Evolutionary conservation across 2,888 invertebrate species (phyloP), one percentile per base, ranked within the genome.

Genomic region (Apocheima hispidaria): DNA sequence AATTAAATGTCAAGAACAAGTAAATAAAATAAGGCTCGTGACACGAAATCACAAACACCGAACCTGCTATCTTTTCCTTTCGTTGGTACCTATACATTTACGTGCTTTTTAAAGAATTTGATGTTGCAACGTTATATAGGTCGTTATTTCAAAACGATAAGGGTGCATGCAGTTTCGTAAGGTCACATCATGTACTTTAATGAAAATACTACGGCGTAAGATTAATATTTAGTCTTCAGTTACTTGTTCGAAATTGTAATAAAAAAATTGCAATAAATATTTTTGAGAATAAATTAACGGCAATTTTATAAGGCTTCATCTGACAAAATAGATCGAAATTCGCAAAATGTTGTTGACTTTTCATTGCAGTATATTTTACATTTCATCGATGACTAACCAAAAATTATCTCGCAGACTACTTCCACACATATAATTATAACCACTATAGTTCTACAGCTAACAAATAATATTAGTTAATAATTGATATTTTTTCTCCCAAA

Each of bases 161-260:
- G 7, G 16, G 18, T 40, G 51, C 40, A 40, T 40, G 40, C 23
- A n/a, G n/a, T 51, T 51, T 40, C 51, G 16, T 28, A 28, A 40
- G 6, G 5, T 38, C 38, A 38, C 38, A 16, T 38, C 36, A 23
- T 26, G 14, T 51, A 28, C 20, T 14, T 35, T 30, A 14, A n/a
- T 21, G 21, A 26, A 20, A 36, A 50, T 16, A 50, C 10, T n/a
- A 51, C 51, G n/a, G 51, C 51, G 40, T 51, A 40, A 40, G 51
- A 51, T 38, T 16, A n/a, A 35, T 14, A 49, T 14, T 35, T 10
- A 14, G 18, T 20, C 2, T 1, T 50, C 26, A n/a, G n/a, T n/a
- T n/a, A n/a, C n/a, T n/a, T n/a, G n/a, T n/a, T n/a, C n/a, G n/a
- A n/a, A n/a, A n/a, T n/a, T n/a, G n/a, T n/a, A n/a, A n/a, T n/a